These are phyloP conservation scores for Pocillopora meandrina DNA, from an alignment of 92 coral and sea anemone genomes.

Conservation along the genomic window DNA sequence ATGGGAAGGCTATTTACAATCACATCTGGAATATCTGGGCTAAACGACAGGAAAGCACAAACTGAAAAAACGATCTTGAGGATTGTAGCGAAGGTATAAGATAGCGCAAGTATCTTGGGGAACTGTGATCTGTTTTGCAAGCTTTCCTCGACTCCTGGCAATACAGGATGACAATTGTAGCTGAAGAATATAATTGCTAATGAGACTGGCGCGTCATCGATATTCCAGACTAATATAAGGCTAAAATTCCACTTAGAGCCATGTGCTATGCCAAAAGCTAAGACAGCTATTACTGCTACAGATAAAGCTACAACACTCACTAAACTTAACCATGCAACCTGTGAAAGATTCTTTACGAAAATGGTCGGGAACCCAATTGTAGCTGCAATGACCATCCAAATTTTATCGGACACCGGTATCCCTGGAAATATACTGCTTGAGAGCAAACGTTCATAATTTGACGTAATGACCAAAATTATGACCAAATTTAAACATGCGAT, in stretches of 20 bases:
- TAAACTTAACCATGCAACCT: slow-evolving; percentile 71
- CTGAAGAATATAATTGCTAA: slow-evolving; percentile 58
- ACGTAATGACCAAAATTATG: no score
- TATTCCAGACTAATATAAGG: slow-evolving; percentile 27
- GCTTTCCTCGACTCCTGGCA: slow-evolving; percentile 57
- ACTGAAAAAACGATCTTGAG: slow-evolving; percentile 50
- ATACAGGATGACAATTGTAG: slow-evolving; percentile 50
- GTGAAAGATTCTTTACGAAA: slow-evolving; percentile 30
- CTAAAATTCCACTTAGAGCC: slow-evolving; percentile 32
- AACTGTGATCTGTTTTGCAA: slow-evolving; percentile 36
- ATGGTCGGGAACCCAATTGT: slow-evolving; percentile 53
- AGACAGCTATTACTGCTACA: slow-evolving; percentile 37
- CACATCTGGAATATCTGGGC: slow-evolving; percentile 41
- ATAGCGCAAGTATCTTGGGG: slow-evolving; percentile 40
- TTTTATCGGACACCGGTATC: slow-evolving; percentile 42
- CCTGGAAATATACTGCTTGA: no score
- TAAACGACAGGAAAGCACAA: slow-evolving; percentile 56
- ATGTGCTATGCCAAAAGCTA: slow-evolving; percentile 47
- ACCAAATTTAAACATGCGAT: no score
- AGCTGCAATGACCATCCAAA: slow-evolving; percentile 66
- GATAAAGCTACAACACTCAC: slow-evolving; percentile 49
- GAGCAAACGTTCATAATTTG: no score
- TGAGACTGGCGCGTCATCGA: slow-evolving; percentile 34
- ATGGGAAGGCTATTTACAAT: slow-evolving; percentile 64
- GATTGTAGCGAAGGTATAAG: slow-evolving; percentile 34